Conservation (phyloP, 2,797 vertebrate genomes). For the Syndactyla subalaris region DNA sequence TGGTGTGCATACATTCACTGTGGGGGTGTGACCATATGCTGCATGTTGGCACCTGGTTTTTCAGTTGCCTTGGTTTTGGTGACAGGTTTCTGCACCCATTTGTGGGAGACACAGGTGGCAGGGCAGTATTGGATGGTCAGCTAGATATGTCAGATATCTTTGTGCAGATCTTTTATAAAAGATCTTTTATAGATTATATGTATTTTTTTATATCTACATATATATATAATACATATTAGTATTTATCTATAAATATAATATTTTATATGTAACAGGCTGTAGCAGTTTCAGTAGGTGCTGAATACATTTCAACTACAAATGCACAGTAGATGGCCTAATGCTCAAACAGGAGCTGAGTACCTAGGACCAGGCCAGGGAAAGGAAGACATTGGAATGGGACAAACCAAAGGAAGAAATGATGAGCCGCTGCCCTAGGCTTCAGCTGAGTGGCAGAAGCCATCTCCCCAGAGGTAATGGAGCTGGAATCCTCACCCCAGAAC, state of each 20-base stretch:
- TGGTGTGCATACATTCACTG: background rate
- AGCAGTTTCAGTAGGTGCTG: background rate
- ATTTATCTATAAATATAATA: background rate
- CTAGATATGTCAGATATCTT: background rate
- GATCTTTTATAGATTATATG: background rate
- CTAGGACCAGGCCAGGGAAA: background rate
- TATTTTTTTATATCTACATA: background rate
- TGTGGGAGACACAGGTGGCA: background rate
- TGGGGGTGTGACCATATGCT: background rate
- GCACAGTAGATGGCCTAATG: background rate
- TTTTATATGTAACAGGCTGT: background rate
- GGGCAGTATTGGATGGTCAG: no score
- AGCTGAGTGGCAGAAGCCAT: background rate
- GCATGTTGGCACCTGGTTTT: background rate
- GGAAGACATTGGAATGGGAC: background rate
- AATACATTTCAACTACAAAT: background rate
- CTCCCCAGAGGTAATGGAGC: accelerated
- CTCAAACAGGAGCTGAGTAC: background rate
- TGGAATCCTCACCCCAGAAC: background rate
- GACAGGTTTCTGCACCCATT: background rate
- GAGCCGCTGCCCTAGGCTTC: background rate
- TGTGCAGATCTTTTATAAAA: background rate
- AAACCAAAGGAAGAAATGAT: background rate
- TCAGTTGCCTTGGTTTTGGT: background rate
- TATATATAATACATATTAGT: background rate